Conservation (phyloP, 2,888 invertebrate genomes). For the Zygaena filipendulae region DNA sequence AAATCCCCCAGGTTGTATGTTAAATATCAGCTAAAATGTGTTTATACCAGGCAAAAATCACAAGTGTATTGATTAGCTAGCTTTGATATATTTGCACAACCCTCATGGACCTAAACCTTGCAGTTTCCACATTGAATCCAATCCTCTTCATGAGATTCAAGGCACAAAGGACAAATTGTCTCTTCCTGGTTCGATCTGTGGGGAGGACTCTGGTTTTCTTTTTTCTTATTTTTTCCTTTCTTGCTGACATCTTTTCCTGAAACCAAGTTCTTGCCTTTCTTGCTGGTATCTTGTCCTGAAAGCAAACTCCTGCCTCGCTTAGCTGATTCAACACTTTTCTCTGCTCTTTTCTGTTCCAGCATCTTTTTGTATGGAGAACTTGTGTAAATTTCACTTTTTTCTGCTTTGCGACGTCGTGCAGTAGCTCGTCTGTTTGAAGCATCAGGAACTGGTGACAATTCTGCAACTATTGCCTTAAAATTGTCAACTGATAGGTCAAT, state of each 20-base stretch:
- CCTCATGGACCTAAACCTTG: constrained; percentile 11
- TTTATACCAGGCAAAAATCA: constrained; percentile 5
- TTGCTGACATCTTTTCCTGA: constrained; percentile 5
- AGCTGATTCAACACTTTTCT: constrained; percentile 4
- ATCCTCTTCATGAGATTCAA: constrained; percentile 11
- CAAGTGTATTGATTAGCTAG: constrained; percentile 5
- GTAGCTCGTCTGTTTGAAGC: constrained; percentile 13
- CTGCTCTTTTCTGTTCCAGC: constrained; percentile 11
- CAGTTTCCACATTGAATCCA: constrained; percentile 15
- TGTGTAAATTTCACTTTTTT: constrained; percentile 12
- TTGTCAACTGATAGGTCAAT: too few relatives aligned
- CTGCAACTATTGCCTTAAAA: constrained; percentile 6
- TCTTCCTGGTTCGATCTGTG: constrained; percentile 1
- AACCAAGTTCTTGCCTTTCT: background rate
- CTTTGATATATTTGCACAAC: constrained; percentile 7
- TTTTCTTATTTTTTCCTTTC: constrained; percentile 5
- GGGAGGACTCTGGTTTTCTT: constrained; percentile 2
- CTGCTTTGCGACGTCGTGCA: constrained; percentile 12
- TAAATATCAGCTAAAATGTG: background rate
- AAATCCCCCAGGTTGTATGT: background rate
- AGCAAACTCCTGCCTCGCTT: background rate
- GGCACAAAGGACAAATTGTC: constrained; percentile 9
- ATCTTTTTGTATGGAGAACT: constrained; percentile 12
- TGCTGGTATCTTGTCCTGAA: background rate
- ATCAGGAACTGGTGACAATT: constrained; percentile 11